Evolutionary conservation across 2,888 invertebrate genomes (phyloP).

Genomic region (Napeogenes inachia): DNA sequence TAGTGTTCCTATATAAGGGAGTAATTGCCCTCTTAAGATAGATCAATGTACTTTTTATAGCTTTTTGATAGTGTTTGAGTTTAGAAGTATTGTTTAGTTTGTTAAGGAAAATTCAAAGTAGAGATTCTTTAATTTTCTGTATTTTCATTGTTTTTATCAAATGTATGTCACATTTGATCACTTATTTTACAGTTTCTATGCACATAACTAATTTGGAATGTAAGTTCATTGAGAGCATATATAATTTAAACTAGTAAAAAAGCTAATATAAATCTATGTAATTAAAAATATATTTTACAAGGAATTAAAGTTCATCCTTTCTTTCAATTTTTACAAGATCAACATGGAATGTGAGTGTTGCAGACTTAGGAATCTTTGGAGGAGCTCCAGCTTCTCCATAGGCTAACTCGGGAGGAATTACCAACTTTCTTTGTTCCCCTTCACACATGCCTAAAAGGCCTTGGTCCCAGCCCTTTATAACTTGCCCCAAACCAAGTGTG

Average conservation of each 20-base stretch:
- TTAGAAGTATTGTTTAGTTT: too few relatives aligned
- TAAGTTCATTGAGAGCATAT: too few relatives aligned
- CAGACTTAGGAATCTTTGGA: constrained; percentile 88
- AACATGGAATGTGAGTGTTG: constrained; percentile 88
- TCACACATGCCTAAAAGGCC: constrained; percentile 92
- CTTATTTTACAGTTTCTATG: too few relatives aligned
- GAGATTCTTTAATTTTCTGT: too few relatives aligned
- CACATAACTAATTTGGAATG: too few relatives aligned
- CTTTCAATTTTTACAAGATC: constrained; percentile 86
- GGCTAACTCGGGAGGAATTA: constrained; percentile 90
- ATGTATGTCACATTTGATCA: too few relatives aligned
- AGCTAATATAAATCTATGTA: neutral
- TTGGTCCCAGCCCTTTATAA: constrained; percentile 95
- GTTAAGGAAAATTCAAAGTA: too few relatives aligned
- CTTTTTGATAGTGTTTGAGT: too few relatives aligned
- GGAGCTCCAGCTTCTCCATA: constrained; percentile 90
- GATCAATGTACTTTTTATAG: too few relatives aligned
- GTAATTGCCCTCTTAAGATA: too few relatives aligned
- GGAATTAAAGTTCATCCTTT: constrained; percentile 74
- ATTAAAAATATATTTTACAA: constrained; percentile 8
- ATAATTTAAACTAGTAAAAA: neutral
- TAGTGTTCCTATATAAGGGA: too few relatives aligned
- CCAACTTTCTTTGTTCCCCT: constrained; percentile 89
- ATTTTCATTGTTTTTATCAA: too few relatives aligned
- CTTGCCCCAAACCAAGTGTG: constrained; percentile 89